Evolutionary conservation across 2,113 vertebrate genomes (phyloP).

Genomic region (Alectura lathami): DNA sequence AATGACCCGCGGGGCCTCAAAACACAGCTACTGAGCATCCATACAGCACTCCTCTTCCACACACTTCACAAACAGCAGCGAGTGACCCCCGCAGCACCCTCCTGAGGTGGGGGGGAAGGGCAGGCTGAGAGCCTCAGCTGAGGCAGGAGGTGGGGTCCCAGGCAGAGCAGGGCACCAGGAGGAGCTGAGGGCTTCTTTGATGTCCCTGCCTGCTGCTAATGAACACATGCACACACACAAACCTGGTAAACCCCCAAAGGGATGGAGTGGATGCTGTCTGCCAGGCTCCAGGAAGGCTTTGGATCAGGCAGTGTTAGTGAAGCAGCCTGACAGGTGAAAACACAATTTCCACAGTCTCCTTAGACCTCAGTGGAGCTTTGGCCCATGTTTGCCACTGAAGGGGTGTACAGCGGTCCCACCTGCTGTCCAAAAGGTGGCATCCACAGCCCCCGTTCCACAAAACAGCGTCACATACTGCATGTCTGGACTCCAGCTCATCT

Average conservation of each 20-base stretch:
- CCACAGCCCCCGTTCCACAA: neutral
- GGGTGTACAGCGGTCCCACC: neutral
- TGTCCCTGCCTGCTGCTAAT: neutral
- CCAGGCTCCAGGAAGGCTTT: neutral
- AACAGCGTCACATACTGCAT: neutral
- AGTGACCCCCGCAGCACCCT: neutral
- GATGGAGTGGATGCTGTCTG: neutral
- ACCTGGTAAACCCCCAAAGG: neutral
- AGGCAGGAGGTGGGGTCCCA: neutral
- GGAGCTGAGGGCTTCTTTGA: neutral
- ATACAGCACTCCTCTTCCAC: neutral
- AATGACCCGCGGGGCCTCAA: neutral
- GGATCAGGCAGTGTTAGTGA: neutral
- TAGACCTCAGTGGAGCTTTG: neutral
- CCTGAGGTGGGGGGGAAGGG: neutral
- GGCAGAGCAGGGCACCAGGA: neutral
- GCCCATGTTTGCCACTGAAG: neutral
- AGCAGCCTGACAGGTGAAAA: neutral
- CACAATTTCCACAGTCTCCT: neutral
- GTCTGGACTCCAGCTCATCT: neutral
- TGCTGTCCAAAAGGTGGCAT: neutral
- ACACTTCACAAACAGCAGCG: neutral
- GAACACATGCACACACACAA: accelerated
- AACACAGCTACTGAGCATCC: neutral
- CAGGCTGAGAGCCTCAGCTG: neutral